These are phyloP conservation scores for Phoenoteleia sp. DNA, from an alignment of 2,888 invertebrate genomes.

Conservation along the genomic window DNA sequence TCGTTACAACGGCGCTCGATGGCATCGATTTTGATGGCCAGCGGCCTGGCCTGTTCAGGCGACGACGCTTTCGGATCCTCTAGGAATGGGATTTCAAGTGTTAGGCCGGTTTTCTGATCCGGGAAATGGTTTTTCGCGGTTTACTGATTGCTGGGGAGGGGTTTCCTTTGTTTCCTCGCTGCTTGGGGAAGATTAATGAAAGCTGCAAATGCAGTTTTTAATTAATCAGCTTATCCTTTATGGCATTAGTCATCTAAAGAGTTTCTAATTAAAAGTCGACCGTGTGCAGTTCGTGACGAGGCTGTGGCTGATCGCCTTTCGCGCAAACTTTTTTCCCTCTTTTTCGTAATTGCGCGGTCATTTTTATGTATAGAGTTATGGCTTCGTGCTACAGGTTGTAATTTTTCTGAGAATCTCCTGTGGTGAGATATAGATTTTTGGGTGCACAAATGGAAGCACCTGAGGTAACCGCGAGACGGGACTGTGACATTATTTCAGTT, in stretches of 20 bases:
- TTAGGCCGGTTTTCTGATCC: no score
- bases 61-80: neutral
- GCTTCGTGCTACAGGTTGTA: neutral
- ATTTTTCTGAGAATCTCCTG: neutral
- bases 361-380: neutral
- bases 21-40: slow-evolving; percentile 6
- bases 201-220: neutral
- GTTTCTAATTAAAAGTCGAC: slow-evolving; percentile 15
- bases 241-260: neutral
- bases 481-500: neutral
- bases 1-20: slow-evolving; percentile 4
- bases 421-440: neutral
- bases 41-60: neutral
- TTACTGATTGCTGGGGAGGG: no score
- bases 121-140: no score
- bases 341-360: neutral
- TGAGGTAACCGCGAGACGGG: neutral
- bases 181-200: no score
- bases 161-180: neutral
- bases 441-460: neutral
- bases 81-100: no score
- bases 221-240: neutral
- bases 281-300: slow-evolving; percentile 11
- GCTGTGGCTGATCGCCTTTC: neutral
- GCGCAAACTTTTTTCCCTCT: neutral